Evolutionary conservation across 2,888 invertebrate genomes (phyloP).

Genomic region (Pseudoips prasinana): DNA sequence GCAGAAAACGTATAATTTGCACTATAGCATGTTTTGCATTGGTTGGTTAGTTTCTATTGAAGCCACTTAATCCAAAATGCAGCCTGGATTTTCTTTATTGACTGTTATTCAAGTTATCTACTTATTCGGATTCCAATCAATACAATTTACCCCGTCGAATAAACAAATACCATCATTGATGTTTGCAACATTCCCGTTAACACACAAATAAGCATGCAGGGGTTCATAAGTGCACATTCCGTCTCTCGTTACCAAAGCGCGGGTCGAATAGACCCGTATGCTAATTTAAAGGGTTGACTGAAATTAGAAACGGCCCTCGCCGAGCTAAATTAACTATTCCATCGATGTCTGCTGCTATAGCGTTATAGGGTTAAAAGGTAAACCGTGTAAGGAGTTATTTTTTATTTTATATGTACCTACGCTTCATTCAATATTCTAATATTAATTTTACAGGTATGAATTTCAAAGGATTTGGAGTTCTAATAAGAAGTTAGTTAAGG

Average conservation of each 20-base stretch:
- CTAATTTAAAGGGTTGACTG: conserved; percentile 45
- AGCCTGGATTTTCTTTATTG: too few relatives aligned
- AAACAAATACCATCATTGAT: conserved; percentile 20
- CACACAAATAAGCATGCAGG: conserved; percentile 13
- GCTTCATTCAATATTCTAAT: background rate
- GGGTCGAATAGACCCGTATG: conserved; percentile 37
- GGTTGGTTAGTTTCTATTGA: too few relatives aligned
- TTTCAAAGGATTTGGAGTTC: too few relatives aligned
- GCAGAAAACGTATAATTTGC: too few relatives aligned
- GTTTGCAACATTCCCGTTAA: conserved; percentile 17
- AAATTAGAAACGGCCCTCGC: conserved; percentile 40
- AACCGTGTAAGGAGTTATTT: too few relatives aligned
- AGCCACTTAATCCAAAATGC: too few relatives aligned
- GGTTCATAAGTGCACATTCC: conserved; percentile 26
- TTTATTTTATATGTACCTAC: background rate
- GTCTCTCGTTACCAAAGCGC: conserved; percentile 38
- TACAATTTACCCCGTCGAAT: too few relatives aligned
- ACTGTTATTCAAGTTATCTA: too few relatives aligned
- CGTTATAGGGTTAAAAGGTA: background rate
- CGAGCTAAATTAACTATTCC: conserved; percentile 24
- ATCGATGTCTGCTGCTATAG: conserved; percentile 17
- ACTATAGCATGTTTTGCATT: too few relatives aligned
- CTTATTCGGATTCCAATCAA: too few relatives aligned
- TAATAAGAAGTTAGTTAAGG: too few relatives aligned
- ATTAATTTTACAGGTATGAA: too few relatives aligned